These are phyloP conservation scores for Ciconia nigra DNA, from an alignment of 2,797 vertebrate species.

Conservation along the genomic window DNA sequence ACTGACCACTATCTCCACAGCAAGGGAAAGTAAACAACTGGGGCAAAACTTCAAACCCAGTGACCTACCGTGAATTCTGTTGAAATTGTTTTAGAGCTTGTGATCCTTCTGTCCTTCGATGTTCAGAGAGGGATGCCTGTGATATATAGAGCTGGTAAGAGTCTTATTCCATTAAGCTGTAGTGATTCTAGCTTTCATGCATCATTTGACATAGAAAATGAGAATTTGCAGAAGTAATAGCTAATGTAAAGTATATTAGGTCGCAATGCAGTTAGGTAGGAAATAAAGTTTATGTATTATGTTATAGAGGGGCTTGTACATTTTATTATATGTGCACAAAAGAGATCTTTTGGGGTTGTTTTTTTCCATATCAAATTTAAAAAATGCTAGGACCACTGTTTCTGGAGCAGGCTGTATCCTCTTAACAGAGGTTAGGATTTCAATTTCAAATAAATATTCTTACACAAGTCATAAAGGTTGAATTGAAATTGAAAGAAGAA, in stretches of 20 bases:
- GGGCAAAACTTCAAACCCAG: neutral
- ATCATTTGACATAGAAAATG: slow-evolving; percentile 70
- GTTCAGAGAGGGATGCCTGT: slow-evolving; percentile 32
- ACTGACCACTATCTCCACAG: neutral
- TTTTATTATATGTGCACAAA: neutral
- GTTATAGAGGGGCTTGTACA: neutral
- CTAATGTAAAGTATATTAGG: slow-evolving; percentile 51
- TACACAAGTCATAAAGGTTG: neutral
- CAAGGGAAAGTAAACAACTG: neutral
- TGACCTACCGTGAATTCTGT: neutral
- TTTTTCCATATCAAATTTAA: neutral
- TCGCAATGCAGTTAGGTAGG: slow-evolving; percentile 4
- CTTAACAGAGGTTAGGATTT: neutral
- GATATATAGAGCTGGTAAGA: slow-evolving; percentile 35
- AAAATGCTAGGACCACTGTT: neutral
- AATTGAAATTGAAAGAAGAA: neutral
- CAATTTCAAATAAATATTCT: neutral
- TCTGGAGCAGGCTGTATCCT: neutral
- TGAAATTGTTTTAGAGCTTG: neutral
- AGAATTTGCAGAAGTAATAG: slow-evolving; percentile 65
- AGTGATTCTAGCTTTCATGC: slow-evolving; percentile 58
- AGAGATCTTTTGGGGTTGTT: neutral
- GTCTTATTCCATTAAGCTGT: slow-evolving; percentile 53
- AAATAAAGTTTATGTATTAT: slow-evolving; percentile 41
- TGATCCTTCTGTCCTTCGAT: slow-evolving; percentile 45